Evolutionary conservation across 2,888 invertebrate species (phyloP), one percentile per base, ranked within the genome.

Genomic region (Chrysotoxum bicinctum): DNA sequence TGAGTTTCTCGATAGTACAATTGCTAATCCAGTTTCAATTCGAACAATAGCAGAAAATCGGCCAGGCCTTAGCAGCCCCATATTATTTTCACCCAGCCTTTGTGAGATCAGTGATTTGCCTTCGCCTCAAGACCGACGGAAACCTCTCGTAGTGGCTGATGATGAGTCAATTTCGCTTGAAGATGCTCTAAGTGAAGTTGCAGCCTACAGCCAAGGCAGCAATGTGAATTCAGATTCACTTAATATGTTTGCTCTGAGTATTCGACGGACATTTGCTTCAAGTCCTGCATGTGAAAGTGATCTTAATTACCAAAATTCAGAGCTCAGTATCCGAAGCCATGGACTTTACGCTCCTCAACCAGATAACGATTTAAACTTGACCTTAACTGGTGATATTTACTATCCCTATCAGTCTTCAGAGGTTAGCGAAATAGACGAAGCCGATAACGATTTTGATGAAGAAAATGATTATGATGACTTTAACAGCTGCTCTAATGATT

Each of bases 291-390:
- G 94, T 87, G 94, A 94, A 89, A 94, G 94, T 88, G 94, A 94
- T 89, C 93, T 94, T 2, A 94, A 94, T 89, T 94, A 94, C 88
- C 94, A 94, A 90, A 93, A 94, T 92, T 94, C 94, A 0, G 94
- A 94, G 91, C 93, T 94, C 0, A 94, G 94, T 88, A 94, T 94
- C 88, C 92, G 94, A 48, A 94, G 94, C 88, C 94, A 94, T 88
- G 94, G 94, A 0, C 87, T 94, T 19, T 94, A 94, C 90, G 94
- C 94, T 0, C 94, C 94, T 0, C 94, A 94, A 45, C 94, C 94
- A 9, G 92, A 92, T 74, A 93, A 93, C 75, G 93, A 93, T 87
- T 89, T 93, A 2, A 93, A 93, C 87, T 87, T 92, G 7, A 93
- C 93, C 3, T 88, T 93, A 10, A 93, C 93, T 32, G 93, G 91